A percentile compares a stretch with the other conserved stretches of the same genome.
These are phyloP conservation scores for Heliconius eleuchia DNA, from an alignment of 1,140 invertebrate species.

Conservation along the genomic window DNA sequence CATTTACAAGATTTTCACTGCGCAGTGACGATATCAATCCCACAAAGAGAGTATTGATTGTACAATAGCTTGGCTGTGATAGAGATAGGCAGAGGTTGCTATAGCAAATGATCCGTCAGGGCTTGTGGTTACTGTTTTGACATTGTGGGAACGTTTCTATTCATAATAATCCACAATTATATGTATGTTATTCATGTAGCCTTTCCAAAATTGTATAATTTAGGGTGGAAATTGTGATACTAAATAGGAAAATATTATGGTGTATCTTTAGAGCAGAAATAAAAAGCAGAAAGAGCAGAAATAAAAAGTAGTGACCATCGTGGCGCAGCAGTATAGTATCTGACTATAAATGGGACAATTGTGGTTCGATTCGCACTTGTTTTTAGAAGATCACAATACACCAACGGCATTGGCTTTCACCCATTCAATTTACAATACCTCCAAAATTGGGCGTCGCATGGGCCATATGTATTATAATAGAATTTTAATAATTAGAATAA, in stretches of 20 bases:
- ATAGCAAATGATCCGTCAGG: slow-evolving; percentile 10
- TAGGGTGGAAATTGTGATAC: neutral
- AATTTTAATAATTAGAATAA: too few relatives aligned
- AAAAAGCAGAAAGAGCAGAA: neutral
- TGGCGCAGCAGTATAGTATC: too few relatives aligned
- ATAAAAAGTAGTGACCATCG: neutral
- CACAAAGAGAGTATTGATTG: slow-evolving; percentile 10
- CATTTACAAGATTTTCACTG: neutral
- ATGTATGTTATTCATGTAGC: neutral
- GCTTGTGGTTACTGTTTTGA: slow-evolving; percentile 6
- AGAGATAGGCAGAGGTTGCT: neutral
- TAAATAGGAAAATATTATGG: too few relatives aligned
- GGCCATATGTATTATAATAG: too few relatives aligned
- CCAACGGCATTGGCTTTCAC: too few relatives aligned
- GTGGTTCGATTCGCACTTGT: too few relatives aligned
- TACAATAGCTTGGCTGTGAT: neutral
- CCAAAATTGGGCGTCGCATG: too few relatives aligned
- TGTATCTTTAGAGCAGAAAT: neutral
- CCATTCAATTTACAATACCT: too few relatives aligned
- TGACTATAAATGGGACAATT: too few relatives aligned
- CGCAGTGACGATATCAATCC: neutral
- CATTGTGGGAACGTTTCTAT: neutral
- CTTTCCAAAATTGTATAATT: neutral
- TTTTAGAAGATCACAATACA: too few relatives aligned
- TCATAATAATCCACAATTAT: neutral